Percentiles rank a stretch among this genome's conserved stretches.
Conservation (phyloP, 2,797 vertebrate genomes). For the Tragopan temminckii region DNA sequence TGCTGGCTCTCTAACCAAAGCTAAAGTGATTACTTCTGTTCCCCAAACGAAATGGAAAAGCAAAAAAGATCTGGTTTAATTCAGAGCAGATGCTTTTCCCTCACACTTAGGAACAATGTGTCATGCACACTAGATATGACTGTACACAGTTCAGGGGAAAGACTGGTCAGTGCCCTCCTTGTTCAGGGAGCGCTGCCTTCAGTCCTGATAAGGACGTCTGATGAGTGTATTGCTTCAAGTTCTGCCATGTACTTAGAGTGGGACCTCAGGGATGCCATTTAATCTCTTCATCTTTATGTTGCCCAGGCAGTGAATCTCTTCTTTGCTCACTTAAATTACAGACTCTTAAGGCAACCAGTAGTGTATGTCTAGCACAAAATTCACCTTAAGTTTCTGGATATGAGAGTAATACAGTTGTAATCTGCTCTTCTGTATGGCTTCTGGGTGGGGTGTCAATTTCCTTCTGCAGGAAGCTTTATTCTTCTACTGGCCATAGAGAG, state of each 20-base stretch:
- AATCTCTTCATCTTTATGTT: neutral
- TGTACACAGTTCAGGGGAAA: neutral
- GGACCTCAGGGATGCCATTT: neutral
- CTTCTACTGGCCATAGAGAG: neutral
- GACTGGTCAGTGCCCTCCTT: neutral
- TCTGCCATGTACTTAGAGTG: neutral
- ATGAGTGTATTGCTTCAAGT: neutral
- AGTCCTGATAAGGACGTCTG: neutral
- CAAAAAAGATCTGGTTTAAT: neutral
- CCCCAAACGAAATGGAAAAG: neutral
- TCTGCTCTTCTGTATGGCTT: neutral
- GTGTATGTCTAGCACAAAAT: neutral
- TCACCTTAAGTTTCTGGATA: neutral
- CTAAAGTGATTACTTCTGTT: neutral
- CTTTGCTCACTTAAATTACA: neutral
- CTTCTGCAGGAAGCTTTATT: neutral
- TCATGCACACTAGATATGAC: neutral
- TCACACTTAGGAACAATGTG: neutral
- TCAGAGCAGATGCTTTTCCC: neutral
- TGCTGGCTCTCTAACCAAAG: neutral
- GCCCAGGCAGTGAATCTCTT: neutral
- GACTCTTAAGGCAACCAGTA: neutral
- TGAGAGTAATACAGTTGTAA: neutral
- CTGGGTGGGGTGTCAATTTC: neutral
- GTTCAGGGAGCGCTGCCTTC: neutral